Percentiles rank a stretch among this genome's conserved stretches.
Conservation (phyloP, 2,113 vertebrate species). For the Lipotes vexillifer region DNA sequence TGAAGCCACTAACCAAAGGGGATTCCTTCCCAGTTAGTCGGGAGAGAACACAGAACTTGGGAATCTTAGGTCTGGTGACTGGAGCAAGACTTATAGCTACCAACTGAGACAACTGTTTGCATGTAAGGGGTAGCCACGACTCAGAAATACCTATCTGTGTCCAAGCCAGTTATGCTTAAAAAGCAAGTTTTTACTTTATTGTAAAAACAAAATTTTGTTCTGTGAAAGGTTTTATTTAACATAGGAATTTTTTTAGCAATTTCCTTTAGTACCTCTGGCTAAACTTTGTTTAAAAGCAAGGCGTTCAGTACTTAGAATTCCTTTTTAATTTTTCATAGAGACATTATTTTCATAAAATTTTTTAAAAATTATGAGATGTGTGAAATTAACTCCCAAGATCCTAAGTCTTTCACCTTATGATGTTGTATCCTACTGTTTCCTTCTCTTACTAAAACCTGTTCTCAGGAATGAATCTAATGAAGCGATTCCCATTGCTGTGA, state of each 20-base stretch:
- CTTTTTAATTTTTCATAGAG: neutral
- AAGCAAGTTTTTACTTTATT: neutral
- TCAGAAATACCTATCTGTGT: neutral
- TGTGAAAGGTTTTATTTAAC: neutral
- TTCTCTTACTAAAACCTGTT: neutral
- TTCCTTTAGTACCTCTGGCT: neutral
- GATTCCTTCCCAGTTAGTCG: neutral
- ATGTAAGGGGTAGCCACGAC: neutral
- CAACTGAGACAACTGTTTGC: neutral
- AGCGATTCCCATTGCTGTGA: neutral
- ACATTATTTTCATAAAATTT: neutral
- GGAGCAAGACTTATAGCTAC: neutral
- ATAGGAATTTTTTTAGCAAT: neutral
- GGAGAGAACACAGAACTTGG: neutral
- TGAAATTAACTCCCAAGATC: neutral
- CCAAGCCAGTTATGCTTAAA: neutral
- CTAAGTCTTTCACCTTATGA: neutral
- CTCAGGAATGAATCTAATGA: neutral
- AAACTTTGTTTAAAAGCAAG: constrained; percentile 35
- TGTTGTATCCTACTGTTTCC: neutral
- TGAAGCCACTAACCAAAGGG: neutral
- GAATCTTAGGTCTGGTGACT: neutral
- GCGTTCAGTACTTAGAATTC: neutral
- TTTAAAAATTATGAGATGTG: neutral
- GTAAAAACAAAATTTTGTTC: constrained; percentile 10